Evolutionary conservation across 2,888 invertebrate genomes (phyloP).

Genomic region (Synanthedon formicaeformis): DNA sequence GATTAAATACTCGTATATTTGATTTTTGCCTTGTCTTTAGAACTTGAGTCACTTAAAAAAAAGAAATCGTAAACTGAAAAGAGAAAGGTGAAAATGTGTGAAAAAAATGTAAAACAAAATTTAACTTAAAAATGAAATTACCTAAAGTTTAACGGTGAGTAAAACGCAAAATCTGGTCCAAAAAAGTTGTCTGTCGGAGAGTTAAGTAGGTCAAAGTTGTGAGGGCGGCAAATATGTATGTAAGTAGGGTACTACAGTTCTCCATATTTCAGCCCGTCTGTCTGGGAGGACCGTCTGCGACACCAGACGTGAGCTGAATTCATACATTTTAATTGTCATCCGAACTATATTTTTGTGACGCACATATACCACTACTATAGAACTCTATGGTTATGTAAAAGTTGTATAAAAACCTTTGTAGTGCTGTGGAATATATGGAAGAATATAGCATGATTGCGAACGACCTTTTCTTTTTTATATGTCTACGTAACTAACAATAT

Average conservation of each 20-base stretch:
- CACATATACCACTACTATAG: neutral
- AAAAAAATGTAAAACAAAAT: neutral
- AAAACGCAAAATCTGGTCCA: slow-evolving; percentile 15
- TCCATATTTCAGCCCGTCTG: slow-evolving; percentile 1
- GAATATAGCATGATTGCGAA: too few relatives aligned
- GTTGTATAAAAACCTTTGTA: too few relatives aligned
- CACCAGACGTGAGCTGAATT: slow-evolving; percentile 16
- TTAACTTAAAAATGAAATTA: neutral
- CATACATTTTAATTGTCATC: slow-evolving; percentile 11
- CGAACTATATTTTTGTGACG: neutral
- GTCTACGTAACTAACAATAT: too few relatives aligned
- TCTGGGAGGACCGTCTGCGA: slow-evolving; percentile 16
- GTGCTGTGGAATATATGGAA: too few relatives aligned
- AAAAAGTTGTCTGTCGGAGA: slow-evolving; percentile 38
- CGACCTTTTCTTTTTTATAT: too few relatives aligned
- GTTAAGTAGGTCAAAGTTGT: slow-evolving; percentile 52
- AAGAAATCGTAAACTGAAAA: too few relatives aligned
- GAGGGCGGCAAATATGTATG: slow-evolving; percentile 29
- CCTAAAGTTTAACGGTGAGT: neutral
- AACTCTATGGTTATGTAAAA: too few relatives aligned
- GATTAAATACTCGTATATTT: too few relatives aligned
- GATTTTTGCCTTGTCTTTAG: too few relatives aligned
- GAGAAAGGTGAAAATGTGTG: too few relatives aligned
- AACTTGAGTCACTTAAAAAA: too few relatives aligned
- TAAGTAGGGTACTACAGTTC: slow-evolving; percentile 21